These are phyloP conservation scores for Amorpha juglandis DNA, from an alignment of 2,888 invertebrate genomes.

Conservation along the genomic window DNA sequence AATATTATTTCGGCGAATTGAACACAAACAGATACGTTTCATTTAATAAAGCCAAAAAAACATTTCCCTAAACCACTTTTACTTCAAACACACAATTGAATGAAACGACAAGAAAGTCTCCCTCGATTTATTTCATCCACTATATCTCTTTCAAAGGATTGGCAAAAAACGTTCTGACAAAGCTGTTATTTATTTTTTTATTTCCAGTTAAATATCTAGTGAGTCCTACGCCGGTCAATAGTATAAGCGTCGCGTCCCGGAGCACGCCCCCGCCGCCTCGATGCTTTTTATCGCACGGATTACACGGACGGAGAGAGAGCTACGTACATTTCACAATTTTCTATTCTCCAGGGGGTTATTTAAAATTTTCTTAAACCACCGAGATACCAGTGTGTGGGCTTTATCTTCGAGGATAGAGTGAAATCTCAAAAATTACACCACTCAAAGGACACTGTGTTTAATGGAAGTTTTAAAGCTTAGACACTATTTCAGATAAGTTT, in stretches of 20 bases:
- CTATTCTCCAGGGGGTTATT: conserved; percentile 64
- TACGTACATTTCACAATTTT: conserved; percentile 60
- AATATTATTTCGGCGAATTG: too few relatives aligned
- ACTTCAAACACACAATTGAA: conserved; percentile 2
- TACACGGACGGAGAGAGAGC: conserved; percentile 57
- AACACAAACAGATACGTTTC: not conserved
- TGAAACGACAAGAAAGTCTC: conserved; percentile 14
- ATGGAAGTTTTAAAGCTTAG: not conserved
- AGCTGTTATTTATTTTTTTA: conserved; percentile 67
- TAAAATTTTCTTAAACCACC: conserved; percentile 55
- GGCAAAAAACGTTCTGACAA: conserved; percentile 48
- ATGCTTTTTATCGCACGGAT: conserved; percentile 67
- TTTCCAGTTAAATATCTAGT: conserved; percentile 66
- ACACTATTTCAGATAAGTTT: not conserved
- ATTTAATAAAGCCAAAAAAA: not conserved
- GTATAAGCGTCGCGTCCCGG: conserved; percentile 54
- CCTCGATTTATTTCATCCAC: conserved; percentile 17
- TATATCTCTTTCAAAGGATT: conserved; percentile 21
- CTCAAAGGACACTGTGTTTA: conserved; percentile 8
- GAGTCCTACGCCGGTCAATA: conserved; percentile 67
- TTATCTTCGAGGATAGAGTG: not conserved
- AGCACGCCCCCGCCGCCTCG: conserved; percentile 41
- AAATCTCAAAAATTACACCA: conserved; percentile 8
- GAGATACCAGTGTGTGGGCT: conserved; percentile 29
- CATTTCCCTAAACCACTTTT: conserved; percentile 5